Evolutionary conservation across 2,888 invertebrate genomes (phyloP).

Genomic region (Caenorhabditis sulstoni): DNA sequence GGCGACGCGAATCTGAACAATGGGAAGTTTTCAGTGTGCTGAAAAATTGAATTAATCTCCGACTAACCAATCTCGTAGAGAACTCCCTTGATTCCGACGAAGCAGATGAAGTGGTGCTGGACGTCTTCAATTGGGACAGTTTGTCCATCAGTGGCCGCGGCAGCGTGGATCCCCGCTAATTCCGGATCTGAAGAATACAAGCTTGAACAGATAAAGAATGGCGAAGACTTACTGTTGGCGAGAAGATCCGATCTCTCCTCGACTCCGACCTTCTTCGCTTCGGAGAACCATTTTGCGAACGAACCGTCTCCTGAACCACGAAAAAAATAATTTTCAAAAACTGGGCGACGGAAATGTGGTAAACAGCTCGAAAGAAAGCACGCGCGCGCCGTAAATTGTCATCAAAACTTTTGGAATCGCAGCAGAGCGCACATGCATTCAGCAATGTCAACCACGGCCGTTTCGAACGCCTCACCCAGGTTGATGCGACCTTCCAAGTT

Average conservation of each 20-base stretch:
- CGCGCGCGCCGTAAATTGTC: no score
- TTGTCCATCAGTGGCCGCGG: slow-evolving; percentile 71
- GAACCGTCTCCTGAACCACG: slow-evolving; percentile 73
- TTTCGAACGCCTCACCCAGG: slow-evolving; percentile 58
- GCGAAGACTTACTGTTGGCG: slow-evolving; percentile 50
- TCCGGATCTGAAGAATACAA: slow-evolving; percentile 53
- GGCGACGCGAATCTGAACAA: slow-evolving; percentile 74
- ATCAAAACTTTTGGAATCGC: not conserved
- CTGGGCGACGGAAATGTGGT: no score
- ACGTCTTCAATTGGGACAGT: slow-evolving; percentile 69
- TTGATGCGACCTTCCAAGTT: slow-evolving; percentile 83
- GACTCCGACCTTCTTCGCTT: slow-evolving; percentile 68
- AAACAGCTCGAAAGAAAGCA: no score
- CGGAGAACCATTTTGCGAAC: slow-evolving; percentile 72
- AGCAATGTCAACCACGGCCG: not conserved
- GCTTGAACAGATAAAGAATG: no score
- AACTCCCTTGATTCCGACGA: slow-evolving; percentile 69
- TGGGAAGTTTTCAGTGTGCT: not conserved
- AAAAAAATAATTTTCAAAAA: slow-evolving; percentile 13
- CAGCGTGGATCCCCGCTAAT: slow-evolving; percentile 65
- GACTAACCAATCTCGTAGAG: slow-evolving; percentile 76
- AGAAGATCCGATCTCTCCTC: slow-evolving; percentile 75
- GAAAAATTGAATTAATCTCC: not conserved
- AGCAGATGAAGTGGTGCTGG: slow-evolving; percentile 78
- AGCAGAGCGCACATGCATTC: not conserved